Evolutionary conservation across 2,113 vertebrate species (phyloP), one percentile per base, ranked within the genome.

Genomic region (Heterotilapia buettikoferi): DNA sequence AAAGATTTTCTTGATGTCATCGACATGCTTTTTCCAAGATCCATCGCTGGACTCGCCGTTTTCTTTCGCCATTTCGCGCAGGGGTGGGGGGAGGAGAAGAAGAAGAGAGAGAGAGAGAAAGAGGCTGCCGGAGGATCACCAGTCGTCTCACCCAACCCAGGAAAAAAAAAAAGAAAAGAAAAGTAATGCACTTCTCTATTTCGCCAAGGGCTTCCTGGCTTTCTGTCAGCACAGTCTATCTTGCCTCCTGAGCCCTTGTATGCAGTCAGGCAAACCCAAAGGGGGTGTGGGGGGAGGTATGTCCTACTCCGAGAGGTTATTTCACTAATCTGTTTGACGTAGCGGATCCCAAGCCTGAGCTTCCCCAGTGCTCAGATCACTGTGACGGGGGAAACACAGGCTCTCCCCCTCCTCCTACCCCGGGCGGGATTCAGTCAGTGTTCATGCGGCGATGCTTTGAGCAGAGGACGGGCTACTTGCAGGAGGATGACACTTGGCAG

Each of bases 11-110:
- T 98, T 98, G 95, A 99, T 98, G 87, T 99, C 98, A 92, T 98
- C 98, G 87, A 98, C 98, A 47, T 97, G 97, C 94, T 98, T 99
- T 83, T 99, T 99, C 98, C 98, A 99, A 31, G 98, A 97, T 45
- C 96, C 96, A 81, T 94, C 90, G 84, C 95, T 95, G 91, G 96
- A 94, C 96, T 98, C 97, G 82, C 97, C 98, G 95, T 98, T 97
- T 96, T 98, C 98, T 94, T 97, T 98, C 96, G 98, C 98, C 98
- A 99, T 99, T 96, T 96, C 95, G 80, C 88, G 83, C 90, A 84
- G 84, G 89, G 90, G 53, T 59, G 87, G 84, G 68, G 45, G 73
- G 16, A 21, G 29, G 66, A 24, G 68, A 21, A 19, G 45, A 50
- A 36, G 56, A 19, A 50, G 31, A 45, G 6, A 9, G 31, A 36